phyloP scores from a whole-genome alignment of 2,888 invertebrate genomes.

The Temnothorax rugatulus region DNA sequence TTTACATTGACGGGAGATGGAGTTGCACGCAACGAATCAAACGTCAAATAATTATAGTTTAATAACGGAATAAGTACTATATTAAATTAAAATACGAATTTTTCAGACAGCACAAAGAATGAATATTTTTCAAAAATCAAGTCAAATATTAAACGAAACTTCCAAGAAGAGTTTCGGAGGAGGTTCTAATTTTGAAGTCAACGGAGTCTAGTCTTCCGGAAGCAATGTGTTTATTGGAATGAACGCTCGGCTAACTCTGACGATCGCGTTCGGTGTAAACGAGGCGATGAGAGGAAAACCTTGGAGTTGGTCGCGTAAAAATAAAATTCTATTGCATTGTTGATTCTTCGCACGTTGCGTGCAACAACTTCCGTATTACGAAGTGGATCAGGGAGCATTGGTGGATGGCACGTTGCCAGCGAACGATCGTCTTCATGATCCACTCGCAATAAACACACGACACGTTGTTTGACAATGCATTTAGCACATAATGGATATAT shows the following conservation, averaged over 20 bases:
- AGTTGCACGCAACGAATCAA: not conserved
- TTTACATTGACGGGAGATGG: not conserved
- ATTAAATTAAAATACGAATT: not conserved
- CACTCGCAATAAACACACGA: not conserved
- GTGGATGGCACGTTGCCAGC: constrained; percentile 37
- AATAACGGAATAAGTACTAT: not conserved
- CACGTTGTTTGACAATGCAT: constrained; percentile 30
- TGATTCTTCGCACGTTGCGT: not conserved
- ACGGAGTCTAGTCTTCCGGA: constrained; percentile 13
- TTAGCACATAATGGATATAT: not conserved
- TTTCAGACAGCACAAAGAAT: not conserved
- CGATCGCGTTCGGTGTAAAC: not conserved
- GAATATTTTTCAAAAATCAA: not conserved
- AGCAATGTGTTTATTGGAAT: constrained; percentile 19
- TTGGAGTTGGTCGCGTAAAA: no score
- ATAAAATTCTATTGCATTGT: no score
- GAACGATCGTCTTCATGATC: not conserved
- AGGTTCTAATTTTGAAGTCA: constrained; percentile 29
- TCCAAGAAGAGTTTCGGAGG: not conserved
- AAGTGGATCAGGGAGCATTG: not conserved
- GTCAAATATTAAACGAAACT: not conserved
- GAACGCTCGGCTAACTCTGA: constrained; percentile 27
- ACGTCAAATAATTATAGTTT: not conserved
- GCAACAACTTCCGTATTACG: constrained; percentile 42
- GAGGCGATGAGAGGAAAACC: not conserved